phyloP scores from a whole-genome alignment of 2,888 invertebrate species.

The Eilema depressum region DNA sequence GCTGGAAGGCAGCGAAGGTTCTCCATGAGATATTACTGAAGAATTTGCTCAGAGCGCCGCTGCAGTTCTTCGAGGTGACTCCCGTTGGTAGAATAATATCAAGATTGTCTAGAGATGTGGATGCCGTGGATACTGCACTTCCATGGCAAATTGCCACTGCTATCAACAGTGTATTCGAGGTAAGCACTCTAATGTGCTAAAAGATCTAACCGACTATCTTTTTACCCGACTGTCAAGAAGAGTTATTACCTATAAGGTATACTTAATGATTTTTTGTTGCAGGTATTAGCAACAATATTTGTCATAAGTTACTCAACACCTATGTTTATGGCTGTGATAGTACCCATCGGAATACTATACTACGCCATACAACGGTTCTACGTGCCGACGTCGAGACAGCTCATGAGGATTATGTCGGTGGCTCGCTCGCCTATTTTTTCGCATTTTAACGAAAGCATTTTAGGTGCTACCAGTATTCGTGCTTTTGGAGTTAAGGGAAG shows the following conservation, averaged over 20 bases:
- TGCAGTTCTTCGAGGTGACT: constrained; percentile 93
- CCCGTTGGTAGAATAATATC: constrained; percentile 91
- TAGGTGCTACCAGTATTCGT: constrained; percentile 94
- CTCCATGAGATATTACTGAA: constrained; percentile 88
- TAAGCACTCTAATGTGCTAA: constrained; percentile 72
- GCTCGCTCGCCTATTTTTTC: constrained; percentile 98
- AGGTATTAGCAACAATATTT: constrained; percentile 94
- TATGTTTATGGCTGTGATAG: constrained; percentile 91
- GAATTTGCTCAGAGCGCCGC: constrained; percentile 89
- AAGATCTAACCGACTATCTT: not conserved
- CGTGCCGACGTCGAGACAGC: constrained; percentile 96
- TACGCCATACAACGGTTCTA: constrained; percentile 97
- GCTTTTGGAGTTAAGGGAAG: constrained; percentile 93
- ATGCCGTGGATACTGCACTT: constrained; percentile 89
- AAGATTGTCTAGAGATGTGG: constrained; percentile 92
- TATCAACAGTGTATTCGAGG: constrained; percentile 91
- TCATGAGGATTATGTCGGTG: constrained; percentile 97
- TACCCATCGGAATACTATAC: constrained; percentile 93
- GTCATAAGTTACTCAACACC: constrained; percentile 96
- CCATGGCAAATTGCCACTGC: constrained; percentile 89
- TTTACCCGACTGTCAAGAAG: no score
- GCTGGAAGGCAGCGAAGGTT: constrained; percentile 89
- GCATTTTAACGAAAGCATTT: constrained; percentile 97
- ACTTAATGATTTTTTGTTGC: constrained; percentile 44
- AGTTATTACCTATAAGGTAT: no score